Conservation (phyloP, 2,888 invertebrate genomes). For the Oxyteleia sp. region DNA sequence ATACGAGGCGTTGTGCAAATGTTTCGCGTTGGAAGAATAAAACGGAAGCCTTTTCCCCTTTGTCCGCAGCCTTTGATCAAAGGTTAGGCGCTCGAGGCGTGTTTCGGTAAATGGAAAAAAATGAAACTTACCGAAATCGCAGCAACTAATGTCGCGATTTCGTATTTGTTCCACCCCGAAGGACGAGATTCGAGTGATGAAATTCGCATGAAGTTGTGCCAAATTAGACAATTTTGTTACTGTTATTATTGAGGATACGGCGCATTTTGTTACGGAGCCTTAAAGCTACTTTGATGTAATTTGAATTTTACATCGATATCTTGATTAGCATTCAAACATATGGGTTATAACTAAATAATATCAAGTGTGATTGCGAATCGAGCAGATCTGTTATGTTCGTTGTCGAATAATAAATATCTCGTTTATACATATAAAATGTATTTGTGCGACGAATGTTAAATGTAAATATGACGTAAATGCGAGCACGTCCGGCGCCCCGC, state of each 20-base stretch:
- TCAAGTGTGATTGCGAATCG: conserved; percentile 41
- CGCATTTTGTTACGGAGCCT: conserved; percentile 10
- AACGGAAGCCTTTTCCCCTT: conserved; percentile 72
- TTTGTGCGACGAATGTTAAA: conserved; percentile 53
- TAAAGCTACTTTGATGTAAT: conserved; percentile 10
- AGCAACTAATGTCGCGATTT: conserved; percentile 26
- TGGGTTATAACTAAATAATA: conserved; percentile 16
- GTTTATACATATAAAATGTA: conserved; percentile 53
- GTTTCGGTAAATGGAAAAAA: conserved; percentile 40
- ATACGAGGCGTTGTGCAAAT: conserved; percentile 32
- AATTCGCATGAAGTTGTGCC: conserved; percentile 50
- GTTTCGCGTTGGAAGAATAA: conserved; percentile 6
- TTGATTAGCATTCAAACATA: conserved; percentile 13
- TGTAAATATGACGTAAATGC: conserved; percentile 54
- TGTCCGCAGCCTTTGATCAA: too few relatives aligned
- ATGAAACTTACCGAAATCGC: conserved; percentile 40
- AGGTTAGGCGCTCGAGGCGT: conserved; percentile 48
- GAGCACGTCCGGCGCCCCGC: conserved; percentile 12
- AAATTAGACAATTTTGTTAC: conserved; percentile 40
- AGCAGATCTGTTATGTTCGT: conserved; percentile 43
- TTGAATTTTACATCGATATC: conserved; percentile 29
- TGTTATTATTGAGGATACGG: conserved; percentile 16
- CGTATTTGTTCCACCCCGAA: neutral
- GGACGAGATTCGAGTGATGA: conserved; percentile 25
- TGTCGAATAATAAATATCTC: conserved; percentile 54